A percentile compares a stretch with the other conserved stretches of the same genome.
These are phyloP conservation scores for Tautogolabrus adspersus DNA, from an alignment of 2,113 vertebrate species.

Conservation along the genomic window DNA sequence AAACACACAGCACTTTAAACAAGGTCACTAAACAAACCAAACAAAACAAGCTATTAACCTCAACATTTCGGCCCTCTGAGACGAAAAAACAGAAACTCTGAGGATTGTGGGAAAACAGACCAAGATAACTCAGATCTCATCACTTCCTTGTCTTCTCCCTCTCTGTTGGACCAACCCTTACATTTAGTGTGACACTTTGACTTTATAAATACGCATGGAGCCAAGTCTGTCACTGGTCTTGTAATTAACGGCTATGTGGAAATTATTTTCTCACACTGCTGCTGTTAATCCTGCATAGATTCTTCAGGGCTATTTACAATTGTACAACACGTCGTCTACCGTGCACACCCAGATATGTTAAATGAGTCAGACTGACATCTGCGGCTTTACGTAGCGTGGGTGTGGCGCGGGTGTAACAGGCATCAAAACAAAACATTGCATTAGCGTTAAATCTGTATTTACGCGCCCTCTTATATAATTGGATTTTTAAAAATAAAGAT, in stretches of 20 bases:
- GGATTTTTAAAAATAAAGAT: neutral
- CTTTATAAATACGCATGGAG: constrained; percentile 33
- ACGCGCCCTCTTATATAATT: constrained; percentile 45
- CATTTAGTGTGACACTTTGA: constrained; percentile 1
- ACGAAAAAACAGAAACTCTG: constrained; percentile 14
- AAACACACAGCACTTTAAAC: neutral
- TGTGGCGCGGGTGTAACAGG: constrained; percentile 32
- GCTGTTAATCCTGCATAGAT: constrained; percentile 12
- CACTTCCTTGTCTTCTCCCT: neutral
- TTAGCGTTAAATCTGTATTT: neutral
- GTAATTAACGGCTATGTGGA: neutral
- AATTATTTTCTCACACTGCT: constrained; percentile 37
- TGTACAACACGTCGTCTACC: neutral
- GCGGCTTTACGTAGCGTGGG: constrained; percentile 39
- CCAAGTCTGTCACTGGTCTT: neutral
- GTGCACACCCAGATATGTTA: constrained; percentile 47
- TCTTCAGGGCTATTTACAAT: constrained; percentile 16
- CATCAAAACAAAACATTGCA: constrained; percentile 48
- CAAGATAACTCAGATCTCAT: neutral
- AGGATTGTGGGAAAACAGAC: neutral
- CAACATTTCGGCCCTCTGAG: no score
- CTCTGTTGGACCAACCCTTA: neutral
- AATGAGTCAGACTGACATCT: constrained; percentile 28
- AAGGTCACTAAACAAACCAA: neutral
- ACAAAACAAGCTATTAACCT: neutral